Percentiles rank a stretch among this genome's conserved stretches.
Evolutionary conservation across 2,888 invertebrate species (phyloP).

Genomic region (Pomacea canaliculata): DNA sequence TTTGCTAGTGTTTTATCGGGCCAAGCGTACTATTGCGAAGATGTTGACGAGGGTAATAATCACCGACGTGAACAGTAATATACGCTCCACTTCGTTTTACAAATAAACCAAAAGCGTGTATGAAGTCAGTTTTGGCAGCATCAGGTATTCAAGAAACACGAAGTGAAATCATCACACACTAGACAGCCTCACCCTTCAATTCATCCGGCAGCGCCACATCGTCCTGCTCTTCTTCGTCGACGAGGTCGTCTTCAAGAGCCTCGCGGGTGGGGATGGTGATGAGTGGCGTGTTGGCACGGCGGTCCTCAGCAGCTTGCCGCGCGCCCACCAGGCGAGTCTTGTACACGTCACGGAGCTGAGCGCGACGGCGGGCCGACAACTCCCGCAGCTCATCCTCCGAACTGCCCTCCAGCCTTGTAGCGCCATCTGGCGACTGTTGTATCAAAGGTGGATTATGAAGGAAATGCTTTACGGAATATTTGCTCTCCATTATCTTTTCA

Average conservation of each 20-base stretch:
- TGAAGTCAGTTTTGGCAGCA: too few relatives aligned
- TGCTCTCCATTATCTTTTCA: too few relatives aligned
- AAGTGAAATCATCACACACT: too few relatives aligned
- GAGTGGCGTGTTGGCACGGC: conserved; percentile 56
- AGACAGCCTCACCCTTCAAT: conserved; percentile 40
- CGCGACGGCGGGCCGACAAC: conserved; percentile 54
- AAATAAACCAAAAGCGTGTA: too few relatives aligned
- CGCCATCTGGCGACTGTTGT: conserved; percentile 9
- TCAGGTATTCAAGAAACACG: too few relatives aligned
- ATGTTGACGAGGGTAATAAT: background rate
- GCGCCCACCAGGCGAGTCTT: conserved; percentile 52
- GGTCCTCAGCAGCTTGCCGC: conserved; percentile 52
- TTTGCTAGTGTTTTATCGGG: too few relatives aligned
- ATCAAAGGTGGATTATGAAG: background rate
- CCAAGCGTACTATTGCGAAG: background rate
- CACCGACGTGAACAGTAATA: too few relatives aligned
- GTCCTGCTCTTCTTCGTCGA: conserved; percentile 57
- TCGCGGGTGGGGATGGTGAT: conserved; percentile 51
- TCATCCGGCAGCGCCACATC: conserved; percentile 20
- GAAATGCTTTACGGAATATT: background rate
- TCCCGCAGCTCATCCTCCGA: conserved; percentile 47
- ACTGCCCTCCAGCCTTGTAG: conserved; percentile 32
- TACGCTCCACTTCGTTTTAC: too few relatives aligned
- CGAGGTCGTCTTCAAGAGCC: conserved; percentile 53
- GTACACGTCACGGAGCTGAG: conserved; percentile 56